phyloP scores from a whole-genome alignment of 1,140 invertebrate genomes.

The Eufriesea mexicana region DNA sequence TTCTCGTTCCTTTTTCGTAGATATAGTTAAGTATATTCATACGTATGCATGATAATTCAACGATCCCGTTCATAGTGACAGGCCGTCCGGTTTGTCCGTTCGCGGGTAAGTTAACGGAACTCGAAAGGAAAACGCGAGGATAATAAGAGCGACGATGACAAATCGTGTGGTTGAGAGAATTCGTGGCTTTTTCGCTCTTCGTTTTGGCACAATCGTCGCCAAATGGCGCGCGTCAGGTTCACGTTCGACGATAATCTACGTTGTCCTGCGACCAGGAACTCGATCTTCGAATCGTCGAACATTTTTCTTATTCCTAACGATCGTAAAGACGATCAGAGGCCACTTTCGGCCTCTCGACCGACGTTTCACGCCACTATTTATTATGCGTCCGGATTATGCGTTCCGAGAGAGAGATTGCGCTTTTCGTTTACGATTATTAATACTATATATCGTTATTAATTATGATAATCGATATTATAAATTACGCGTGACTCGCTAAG shows the following conservation, averaged over 20 bases:
- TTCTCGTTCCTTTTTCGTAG: constrained; percentile 9
- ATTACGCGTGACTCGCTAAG: constrained; percentile 66
- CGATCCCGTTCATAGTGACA: constrained; percentile 31
- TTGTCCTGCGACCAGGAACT: not conserved
- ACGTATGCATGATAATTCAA: constrained; percentile 50
- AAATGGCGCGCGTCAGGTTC: not conserved
- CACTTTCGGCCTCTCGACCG: not conserved
- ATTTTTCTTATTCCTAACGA: not conserved
- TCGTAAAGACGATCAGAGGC: not conserved
- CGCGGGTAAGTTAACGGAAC: constrained; percentile 22
- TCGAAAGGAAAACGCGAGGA: constrained; percentile 30
- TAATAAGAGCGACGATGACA: not conserved
- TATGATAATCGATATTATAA: constrained; percentile 63
- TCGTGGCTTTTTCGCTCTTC: not conserved
- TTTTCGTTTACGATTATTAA: constrained; percentile 55
- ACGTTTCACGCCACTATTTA: not conserved
- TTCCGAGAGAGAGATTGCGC: constrained; percentile 35
- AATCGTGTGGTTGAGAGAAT: not conserved
- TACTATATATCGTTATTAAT: constrained; percentile 60
- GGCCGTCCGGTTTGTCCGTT: constrained; percentile 1
- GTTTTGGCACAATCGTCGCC: constrained; percentile 62
- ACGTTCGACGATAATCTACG: not conserved
- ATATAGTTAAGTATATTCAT: constrained; percentile 45
- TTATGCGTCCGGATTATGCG: constrained; percentile 5
- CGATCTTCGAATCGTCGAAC: not conserved